Conservation (phyloP, 2,888 invertebrate species). For the Octodonta nipae region DNA sequence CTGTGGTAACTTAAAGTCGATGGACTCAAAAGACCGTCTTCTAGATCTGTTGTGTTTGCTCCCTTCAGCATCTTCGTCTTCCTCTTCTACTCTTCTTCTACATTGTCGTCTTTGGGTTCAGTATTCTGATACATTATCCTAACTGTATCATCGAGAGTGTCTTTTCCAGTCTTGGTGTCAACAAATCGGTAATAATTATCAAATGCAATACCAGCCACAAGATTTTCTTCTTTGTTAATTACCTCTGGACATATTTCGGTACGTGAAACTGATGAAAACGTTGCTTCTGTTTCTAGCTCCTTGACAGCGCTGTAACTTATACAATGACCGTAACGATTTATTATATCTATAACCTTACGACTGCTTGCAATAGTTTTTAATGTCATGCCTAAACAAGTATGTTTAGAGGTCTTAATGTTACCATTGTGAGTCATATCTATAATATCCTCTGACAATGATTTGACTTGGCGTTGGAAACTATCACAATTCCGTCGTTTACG, state of each 20-base stretch:
- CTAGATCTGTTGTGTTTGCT: not conserved
- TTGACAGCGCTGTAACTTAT: constrained; percentile 4
- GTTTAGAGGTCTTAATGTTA: constrained; percentile 5
- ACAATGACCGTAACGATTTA: constrained; percentile 5
- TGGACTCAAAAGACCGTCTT: not conserved
- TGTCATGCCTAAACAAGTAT: constrained; percentile 4
- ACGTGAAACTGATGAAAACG: constrained; percentile 4
- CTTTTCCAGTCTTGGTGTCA: too few species aligned
- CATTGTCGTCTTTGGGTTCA: not conserved
- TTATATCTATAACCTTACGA: constrained; percentile 4
- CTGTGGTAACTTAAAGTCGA: not conserved
- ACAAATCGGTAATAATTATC: not conserved
- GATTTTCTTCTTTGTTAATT: constrained; percentile 6
- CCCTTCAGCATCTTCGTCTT: not conserved
- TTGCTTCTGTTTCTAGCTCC: constrained; percentile 7
- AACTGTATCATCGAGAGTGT: too few species aligned
- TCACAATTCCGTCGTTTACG: constrained; percentile 8
- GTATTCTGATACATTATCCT: not conserved
- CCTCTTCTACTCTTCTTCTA: not conserved
- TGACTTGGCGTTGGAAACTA: constrained; percentile 1
- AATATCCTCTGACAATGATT: constrained; percentile 2
- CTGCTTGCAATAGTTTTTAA: constrained; percentile 5
- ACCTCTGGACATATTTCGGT: constrained; percentile 7
- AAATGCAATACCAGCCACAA: not conserved
- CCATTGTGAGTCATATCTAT: constrained; percentile 7